These are phyloP conservation scores for Drosophila virilis DNA, from an alignment of 1,140 invertebrate species.

Conservation along the genomic window DNA sequence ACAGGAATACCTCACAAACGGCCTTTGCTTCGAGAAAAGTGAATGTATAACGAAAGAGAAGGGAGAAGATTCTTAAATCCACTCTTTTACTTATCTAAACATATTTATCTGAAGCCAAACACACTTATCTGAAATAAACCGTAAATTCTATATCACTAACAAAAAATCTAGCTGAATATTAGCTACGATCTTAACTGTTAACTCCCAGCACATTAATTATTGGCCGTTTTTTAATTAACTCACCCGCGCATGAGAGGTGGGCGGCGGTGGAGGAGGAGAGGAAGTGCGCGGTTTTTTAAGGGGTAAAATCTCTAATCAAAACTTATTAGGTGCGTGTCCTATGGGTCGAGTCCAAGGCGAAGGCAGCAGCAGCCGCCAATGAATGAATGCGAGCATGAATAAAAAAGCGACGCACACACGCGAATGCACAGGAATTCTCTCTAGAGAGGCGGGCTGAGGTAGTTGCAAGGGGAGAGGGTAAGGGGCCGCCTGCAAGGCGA, in stretches of 20 bases:
- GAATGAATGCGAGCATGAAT: constrained; percentile 75
- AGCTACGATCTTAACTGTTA: not conserved
- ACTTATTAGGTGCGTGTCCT: constrained; percentile 76
- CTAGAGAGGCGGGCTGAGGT: not conserved
- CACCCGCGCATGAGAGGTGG: constrained; percentile 14
- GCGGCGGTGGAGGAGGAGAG: too few species aligned
- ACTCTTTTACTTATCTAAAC: too few species aligned
- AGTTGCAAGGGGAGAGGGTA: not conserved
- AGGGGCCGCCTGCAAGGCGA: constrained; percentile 64
- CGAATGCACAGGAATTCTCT: constrained; percentile 39
- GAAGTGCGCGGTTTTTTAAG: constrained; percentile 47
- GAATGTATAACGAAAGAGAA: too few species aligned
- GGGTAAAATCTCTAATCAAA: constrained; percentile 58
- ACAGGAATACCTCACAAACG: too few species aligned
- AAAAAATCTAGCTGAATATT: not conserved
- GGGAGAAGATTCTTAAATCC: too few species aligned
- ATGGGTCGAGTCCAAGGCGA: not conserved
- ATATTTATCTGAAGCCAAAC: too few species aligned
- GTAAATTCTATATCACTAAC: not conserved
- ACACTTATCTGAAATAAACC: too few species aligned
- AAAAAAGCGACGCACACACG: constrained; percentile 52
- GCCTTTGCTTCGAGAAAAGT: too few species aligned
- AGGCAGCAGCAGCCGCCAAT: constrained; percentile 41
- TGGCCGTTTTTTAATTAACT: constrained; percentile 67
- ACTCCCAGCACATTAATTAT: constrained; percentile 1